Base-by-base conservation (phyloP, 2,113 vertebrate genomes). In the Hippoglossus stenolepis region DNA sequence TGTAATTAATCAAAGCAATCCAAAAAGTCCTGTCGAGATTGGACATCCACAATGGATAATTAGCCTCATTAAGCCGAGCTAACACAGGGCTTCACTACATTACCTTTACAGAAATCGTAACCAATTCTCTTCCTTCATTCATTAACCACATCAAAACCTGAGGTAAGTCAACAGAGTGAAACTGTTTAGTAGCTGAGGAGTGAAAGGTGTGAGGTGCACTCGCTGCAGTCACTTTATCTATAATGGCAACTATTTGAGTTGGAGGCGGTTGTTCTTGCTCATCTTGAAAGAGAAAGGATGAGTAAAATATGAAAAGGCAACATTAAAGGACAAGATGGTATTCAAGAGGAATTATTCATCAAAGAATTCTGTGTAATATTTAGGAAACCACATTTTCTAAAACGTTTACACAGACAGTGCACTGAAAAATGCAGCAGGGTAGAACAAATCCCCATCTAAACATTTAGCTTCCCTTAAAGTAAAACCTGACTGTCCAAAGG, bases 1-100 rank as follows among this genome's bases (percentile, higher is more conserved):
- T 83, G 88, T 88, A 91, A 91, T 91, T 90, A 92, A 93, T 89
- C 86, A 90, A 85, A 85, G 84, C 80, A 91, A 92, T 90, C 84
- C 87, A 76, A 87, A 65, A 87, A 86, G 65, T 23, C 70, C 81
- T 79, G 75, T 81, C 86, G 76, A 75, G 72, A 90, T 81, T 85
- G 85, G 77, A 83, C 78, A 65, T 83, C 73, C 82, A 90, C 85
- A 79, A 86, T 85, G 82, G 86, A 83, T 87, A 83, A 91, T 91
- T 85, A 83, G 78, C 79, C 81, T 86, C 81, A 89, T 91, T 91
- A 91, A 77, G 65, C 67, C 61, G 67, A 80, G 85, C 60, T 85
- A 81, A 73, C 82, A 73, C 45, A 11, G 77, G 74, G 87, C 80
- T 73, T 72, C 70, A 78, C 69, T 58, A 82, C 80, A 84, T 79